These are phyloP conservation scores for Lophius americanus DNA, from an alignment of 2,797 vertebrate genomes.

Conservation along the genomic window DNA sequence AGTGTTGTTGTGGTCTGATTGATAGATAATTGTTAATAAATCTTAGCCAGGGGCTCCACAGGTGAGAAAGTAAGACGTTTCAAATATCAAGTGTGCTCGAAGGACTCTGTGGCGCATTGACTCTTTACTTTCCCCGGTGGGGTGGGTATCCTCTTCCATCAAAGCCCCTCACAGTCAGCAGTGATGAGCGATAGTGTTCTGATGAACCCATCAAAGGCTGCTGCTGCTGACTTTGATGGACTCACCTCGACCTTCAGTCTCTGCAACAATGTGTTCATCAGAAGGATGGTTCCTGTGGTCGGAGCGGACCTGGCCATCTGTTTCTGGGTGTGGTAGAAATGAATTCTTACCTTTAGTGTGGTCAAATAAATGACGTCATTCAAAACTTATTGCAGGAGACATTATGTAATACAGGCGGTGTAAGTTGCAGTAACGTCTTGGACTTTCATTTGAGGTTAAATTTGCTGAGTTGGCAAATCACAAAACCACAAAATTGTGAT, in stretches of 20 bases:
- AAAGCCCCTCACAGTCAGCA: not conserved
- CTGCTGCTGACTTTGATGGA: too few relatives aligned
- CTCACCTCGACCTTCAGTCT: constrained; percentile 16
- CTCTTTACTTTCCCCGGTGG: constrained; percentile 6
- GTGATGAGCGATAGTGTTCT: too few relatives aligned
- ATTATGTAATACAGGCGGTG: not conserved
- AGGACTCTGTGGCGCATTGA: not conserved
- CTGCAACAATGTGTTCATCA: constrained; percentile 12
- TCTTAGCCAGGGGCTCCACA: not conserved
- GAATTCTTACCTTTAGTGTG: not conserved
- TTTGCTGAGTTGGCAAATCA: too few relatives aligned
- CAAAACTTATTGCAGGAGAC: not conserved
- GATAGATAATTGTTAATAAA: not conserved
- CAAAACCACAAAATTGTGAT: too few relatives aligned
- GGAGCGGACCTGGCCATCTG: constrained; percentile 33
- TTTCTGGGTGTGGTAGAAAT: constrained; percentile 29
- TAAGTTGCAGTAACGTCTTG: not conserved
- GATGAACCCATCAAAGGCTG: too few relatives aligned
- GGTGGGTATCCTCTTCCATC: constrained; percentile 21
- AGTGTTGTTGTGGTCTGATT: not conserved
- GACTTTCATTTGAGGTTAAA: too few relatives aligned
- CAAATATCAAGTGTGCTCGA: too few relatives aligned
- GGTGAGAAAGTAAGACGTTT: too few relatives aligned
- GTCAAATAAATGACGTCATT: not conserved
- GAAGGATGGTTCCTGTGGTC: constrained; percentile 11